These are phyloP conservation scores for Rallus crepitans DNA, from an alignment of 2,797 vertebrate species.

Conservation along the genomic window DNA sequence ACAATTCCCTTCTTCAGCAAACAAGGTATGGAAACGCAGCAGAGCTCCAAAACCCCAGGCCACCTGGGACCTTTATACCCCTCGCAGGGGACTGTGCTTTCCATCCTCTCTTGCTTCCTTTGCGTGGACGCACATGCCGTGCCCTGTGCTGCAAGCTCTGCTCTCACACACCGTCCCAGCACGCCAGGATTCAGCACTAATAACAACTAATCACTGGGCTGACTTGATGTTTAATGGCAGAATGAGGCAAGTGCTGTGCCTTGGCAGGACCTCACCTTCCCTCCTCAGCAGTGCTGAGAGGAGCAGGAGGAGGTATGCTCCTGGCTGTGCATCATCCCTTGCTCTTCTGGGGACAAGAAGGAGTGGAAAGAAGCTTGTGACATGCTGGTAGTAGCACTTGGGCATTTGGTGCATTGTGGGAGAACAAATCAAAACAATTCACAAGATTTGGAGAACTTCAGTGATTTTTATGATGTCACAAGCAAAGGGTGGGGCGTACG, in stretches of 20 bases:
- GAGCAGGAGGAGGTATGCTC: background rate
- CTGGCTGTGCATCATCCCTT: background rate
- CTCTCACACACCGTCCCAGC: rapidly evolving
- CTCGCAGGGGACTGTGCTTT: background rate
- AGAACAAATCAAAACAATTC: background rate
- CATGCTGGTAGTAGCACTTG: background rate
- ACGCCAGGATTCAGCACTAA: rapidly evolving
- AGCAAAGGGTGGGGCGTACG: background rate
- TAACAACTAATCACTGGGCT: background rate
- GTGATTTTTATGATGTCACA: background rate
- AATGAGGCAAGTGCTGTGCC: slow-evolving; percentile 36
- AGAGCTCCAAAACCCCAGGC: background rate
- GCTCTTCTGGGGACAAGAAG: background rate
- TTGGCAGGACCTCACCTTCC: slow-evolving; percentile 14
- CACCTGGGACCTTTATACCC: background rate
- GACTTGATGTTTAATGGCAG: slow-evolving; percentile 39
- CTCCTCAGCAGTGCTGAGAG: background rate
- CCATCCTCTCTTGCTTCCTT: background rate
- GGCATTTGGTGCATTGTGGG: rapidly evolving
- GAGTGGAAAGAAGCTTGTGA: background rate
- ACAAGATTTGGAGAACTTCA: background rate
- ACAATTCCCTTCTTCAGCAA: background rate
- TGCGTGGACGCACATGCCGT: rapidly evolving
- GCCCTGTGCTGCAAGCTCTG: background rate
- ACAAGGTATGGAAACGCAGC: background rate